Base-by-base conservation (phyloP, 2,797 vertebrate genomes). In the Lepidocolaptes lacrymiger region DNA sequence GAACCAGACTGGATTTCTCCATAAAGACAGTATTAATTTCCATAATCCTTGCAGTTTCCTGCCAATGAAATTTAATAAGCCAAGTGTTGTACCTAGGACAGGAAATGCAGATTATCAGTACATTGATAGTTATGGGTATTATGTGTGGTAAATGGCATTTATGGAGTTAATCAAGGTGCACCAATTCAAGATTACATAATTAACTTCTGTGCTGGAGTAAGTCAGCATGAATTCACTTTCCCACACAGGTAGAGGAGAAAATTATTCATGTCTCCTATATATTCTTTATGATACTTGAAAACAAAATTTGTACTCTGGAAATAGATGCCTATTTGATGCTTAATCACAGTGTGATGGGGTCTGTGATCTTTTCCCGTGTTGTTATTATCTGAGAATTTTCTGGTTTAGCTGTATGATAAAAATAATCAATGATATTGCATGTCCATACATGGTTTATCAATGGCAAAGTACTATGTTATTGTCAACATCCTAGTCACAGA, bases 401-500 rank as follows among this genome's bases (percentile, higher is more conserved):
- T 73, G 44, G 24, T 88, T 88, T 93, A 92, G 58, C 43, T 72
- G 27, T 82, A 24, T 86, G 82, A 79, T 82, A 89, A 88, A 96
- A 92, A 52, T 74, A 71, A 73, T 89, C 68, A 44, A 39, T 82
- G 7, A n/a, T 74, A 79, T 18, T 41, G 52, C 51, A 64, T 84
- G 22, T 34, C 44, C 15, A 11, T 41, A 14, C 6, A 3, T 58
- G 32, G 46, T 77, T 87, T 71, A 76, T 93, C 80, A 52, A 49
- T 75, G 37, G 44, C 83, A 78, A 76, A 91, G 30, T 58, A 63
- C 68, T 72, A 28, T 86, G 80, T 95, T 97, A 44, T 91, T 93
- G 94, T 62, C 94, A 91, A 87, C 43, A 32, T 93, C 59, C 90
- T 88, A 88, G 66, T 88, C 94, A 94, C 87, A 79, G 79, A 96